phyloP scores from a whole-genome alignment of 2,797 vertebrate species.

The Hyperoplus immaculatus region DNA sequence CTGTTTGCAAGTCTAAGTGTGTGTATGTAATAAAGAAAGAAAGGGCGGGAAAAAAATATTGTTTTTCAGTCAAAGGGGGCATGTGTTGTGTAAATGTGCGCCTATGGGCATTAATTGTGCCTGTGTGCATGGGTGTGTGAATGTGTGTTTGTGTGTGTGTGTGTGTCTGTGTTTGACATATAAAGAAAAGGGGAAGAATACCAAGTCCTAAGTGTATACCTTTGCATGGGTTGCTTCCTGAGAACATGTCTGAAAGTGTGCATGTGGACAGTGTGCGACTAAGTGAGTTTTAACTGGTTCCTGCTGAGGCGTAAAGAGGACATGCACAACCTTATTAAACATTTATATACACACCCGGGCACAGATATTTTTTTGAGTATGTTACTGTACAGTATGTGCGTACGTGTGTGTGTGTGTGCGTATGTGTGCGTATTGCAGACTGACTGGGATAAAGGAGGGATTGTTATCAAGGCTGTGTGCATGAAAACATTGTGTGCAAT shows the following conservation, averaged over 20 bases:
- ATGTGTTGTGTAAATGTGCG: conserved; percentile 8
- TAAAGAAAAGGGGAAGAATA: conserved; percentile 8
- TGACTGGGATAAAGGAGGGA: conserved; percentile 51
- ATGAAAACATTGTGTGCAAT: conserved; percentile 59
- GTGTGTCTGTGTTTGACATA: conserved; percentile 2
- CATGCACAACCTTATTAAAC: conserved; percentile 57
- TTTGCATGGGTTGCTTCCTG: conserved; percentile 6
- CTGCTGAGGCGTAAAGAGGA: conserved; percentile 13
- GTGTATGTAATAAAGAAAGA: conserved; percentile 46
- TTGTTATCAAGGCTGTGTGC: conserved; percentile 55
- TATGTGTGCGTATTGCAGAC: conserved; percentile 21
- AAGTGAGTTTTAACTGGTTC: conserved; percentile 25
- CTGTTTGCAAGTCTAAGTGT: conserved; percentile 62
- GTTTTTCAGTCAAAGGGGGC: conserved; percentile 40
- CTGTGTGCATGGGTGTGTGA: conserved; percentile 23
- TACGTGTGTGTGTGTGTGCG: conserved; percentile 23
- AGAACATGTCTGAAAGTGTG: conserved; percentile 28
- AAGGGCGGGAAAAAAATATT: conserved; percentile 38
- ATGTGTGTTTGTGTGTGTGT: conserved; percentile 1
- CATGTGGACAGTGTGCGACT: neutral
- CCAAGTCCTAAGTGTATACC: neutral
- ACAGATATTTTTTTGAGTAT: conserved; percentile 43
- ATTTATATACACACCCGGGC: conserved; percentile 46
- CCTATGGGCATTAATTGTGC: conserved; percentile 7
- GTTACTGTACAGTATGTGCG: conserved; percentile 10